A percentile compares a stretch with the other conserved stretches of the same genome.
Conservation (phyloP, 2,888 invertebrate species). For the Lordiphosa andalusiaca region DNA sequence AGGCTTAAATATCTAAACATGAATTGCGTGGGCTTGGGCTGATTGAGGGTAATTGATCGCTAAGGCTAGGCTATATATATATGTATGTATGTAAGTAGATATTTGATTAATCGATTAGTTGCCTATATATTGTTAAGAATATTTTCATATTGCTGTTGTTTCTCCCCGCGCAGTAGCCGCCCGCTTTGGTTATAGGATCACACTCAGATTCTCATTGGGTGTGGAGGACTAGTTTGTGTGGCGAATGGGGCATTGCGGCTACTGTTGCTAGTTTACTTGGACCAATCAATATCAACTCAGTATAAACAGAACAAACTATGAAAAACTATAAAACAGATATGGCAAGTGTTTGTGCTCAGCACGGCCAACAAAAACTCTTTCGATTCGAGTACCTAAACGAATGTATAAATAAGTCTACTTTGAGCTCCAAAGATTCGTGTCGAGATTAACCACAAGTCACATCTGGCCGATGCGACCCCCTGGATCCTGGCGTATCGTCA, state of each 20-base stretch:
- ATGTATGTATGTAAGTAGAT: conserved; percentile 18
- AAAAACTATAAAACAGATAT: conserved; percentile 56
- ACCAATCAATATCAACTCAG: conserved; percentile 47
- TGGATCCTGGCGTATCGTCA: conserved; percentile 47
- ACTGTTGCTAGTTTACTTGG: conserved; percentile 71
- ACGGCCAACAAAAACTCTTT: conserved; percentile 37
- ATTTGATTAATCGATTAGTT: conserved; percentile 63
- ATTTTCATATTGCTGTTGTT: conserved; percentile 53
- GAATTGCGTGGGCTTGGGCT: conserved; percentile 39
- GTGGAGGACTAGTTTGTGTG: conserved; percentile 67
- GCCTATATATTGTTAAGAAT: conserved; percentile 52
- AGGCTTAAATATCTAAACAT: conserved; percentile 53
- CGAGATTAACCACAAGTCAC: conserved; percentile 27
- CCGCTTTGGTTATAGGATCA: conserved; percentile 26
- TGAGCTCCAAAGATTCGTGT: conserved; percentile 72
- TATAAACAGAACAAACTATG: conserved; percentile 34
- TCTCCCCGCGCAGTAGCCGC: conserved; percentile 68
- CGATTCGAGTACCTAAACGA: conserved; percentile 12
- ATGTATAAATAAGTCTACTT: conserved; percentile 73
- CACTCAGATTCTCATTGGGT: conserved; percentile 29
- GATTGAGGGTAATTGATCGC: conserved; percentile 22
- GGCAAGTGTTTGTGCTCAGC: conserved; percentile 59
- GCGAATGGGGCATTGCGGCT: conserved; percentile 44
- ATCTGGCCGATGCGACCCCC: conserved; percentile 54
- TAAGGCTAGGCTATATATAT: conserved; percentile 52